phyloP scores from a whole-genome alignment of 1,140 invertebrate species.

The Steinernema khuongi region DNA sequence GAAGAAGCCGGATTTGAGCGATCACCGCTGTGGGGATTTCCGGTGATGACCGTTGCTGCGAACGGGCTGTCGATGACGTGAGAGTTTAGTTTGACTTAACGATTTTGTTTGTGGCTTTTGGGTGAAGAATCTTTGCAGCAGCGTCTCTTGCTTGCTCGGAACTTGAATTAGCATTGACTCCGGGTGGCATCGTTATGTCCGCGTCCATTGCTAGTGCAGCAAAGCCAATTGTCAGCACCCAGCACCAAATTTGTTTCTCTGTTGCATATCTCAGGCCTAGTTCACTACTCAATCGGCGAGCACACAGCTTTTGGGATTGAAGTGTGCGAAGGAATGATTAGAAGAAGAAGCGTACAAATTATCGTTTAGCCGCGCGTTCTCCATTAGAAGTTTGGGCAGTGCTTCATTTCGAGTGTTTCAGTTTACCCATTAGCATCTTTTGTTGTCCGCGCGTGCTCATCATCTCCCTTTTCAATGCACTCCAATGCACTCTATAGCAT shows the following conservation, averaged over 20 bases:
- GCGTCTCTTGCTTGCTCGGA: conserved; percentile 14
- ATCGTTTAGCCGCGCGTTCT: background rate
- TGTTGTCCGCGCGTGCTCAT: background rate
- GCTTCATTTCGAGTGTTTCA: background rate
- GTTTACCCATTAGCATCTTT: conserved; percentile 7
- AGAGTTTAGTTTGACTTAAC: conserved; percentile 1
- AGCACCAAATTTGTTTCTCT: conserved; percentile 9
- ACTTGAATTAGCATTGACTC: conserved; percentile 15
- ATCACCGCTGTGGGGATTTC: background rate
- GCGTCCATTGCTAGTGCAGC: conserved; percentile 7
- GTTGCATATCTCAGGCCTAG: background rate
- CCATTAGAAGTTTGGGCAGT: background rate
- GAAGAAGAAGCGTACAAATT: conserved; percentile 4
- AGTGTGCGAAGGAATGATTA: background rate
- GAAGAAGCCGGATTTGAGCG: background rate
- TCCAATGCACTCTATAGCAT: too few relatives aligned
- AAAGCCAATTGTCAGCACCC: conserved; percentile 12
- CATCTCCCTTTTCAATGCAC: conserved; percentile 7
- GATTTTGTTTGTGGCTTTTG: background rate
- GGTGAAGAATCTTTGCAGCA: background rate
- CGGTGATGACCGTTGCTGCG: background rate
- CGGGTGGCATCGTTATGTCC: conserved; percentile 14
- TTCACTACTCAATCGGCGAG: background rate
- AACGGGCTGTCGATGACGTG: background rate
- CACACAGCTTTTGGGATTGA: background rate